A percentile compares a stretch with the other conserved stretches of the same genome.
These are phyloP conservation scores for Chymomyza fuscimana DNA, from an alignment of 2,888 invertebrate genomes.

Conservation along the genomic window DNA sequence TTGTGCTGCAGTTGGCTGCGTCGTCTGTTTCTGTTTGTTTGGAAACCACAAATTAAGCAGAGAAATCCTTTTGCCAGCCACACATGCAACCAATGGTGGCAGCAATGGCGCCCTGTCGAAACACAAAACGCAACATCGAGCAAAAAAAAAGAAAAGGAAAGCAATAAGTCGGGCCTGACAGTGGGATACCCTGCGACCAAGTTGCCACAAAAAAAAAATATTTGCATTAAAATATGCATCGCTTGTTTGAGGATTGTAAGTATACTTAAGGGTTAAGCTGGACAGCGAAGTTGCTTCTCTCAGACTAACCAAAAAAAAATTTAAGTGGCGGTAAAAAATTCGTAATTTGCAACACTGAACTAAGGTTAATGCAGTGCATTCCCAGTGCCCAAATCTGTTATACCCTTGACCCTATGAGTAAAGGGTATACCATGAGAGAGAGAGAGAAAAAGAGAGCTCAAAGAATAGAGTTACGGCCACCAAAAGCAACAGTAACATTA, in stretches of 20 bases:
- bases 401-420: too few relatives aligned
- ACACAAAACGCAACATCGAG: constrained; percentile 25
- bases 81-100: constrained; percentile 51
- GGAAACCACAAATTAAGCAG: constrained; percentile 72
- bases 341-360: too few relatives aligned
- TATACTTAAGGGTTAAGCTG: too few relatives aligned
- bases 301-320: too few relatives aligned
- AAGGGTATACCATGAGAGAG: not conserved
- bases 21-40: constrained; percentile 56
- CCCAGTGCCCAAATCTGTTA: too few relatives aligned
- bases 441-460: constrained; percentile 24
- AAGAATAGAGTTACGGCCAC: constrained; percentile 45
- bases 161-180: constrained; percentile 2
- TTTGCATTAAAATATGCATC: too few relatives aligned
- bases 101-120: constrained; percentile 61
- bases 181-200: too few relatives aligned
- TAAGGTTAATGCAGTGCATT: too few relatives aligned
- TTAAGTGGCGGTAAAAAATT: too few relatives aligned
- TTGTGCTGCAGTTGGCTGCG: constrained; percentile 26
- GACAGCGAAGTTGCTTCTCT: too few relatives aligned
- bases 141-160: constrained; percentile 23
- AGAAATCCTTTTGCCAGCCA: constrained; percentile 61
- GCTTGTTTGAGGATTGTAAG: too few relatives aligned
- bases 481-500: not conserved
- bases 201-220: too few relatives aligned